These are phyloP conservation scores for Trogon melanurus DNA, from an alignment of 2,113 vertebrate genomes.

Conservation along the genomic window DNA sequence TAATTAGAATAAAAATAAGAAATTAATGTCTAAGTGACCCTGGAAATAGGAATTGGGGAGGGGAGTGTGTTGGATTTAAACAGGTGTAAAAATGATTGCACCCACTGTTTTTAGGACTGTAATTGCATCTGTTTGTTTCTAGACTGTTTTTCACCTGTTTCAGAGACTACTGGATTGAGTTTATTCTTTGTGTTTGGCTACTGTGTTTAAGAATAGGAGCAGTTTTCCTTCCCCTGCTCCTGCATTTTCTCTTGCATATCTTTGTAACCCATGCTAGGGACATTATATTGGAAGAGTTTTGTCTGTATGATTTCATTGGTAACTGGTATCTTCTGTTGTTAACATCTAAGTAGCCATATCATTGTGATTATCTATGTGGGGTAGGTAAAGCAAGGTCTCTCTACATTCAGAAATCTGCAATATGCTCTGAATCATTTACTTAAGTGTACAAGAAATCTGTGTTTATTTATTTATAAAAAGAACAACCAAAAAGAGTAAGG, in stretches of 20 bases:
- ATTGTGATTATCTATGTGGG: background rate
- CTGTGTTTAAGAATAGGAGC: background rate
- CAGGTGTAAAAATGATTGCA: background rate
- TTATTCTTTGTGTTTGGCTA: background rate
- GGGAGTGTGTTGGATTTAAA: accelerated
- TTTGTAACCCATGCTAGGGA: background rate
- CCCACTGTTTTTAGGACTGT: background rate
- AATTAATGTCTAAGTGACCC: background rate
- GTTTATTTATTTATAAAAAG: background rate
- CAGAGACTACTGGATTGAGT: background rate
- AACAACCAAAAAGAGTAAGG: background rate
- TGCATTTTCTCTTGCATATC: background rate
- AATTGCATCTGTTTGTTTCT: background rate
- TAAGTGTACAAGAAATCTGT: background rate
- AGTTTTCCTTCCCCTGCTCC: background rate
- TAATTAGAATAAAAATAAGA: background rate
- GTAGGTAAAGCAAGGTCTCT: background rate
- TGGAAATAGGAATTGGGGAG: background rate
- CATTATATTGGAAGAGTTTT: background rate
- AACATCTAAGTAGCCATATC: background rate
- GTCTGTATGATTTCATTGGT: background rate
- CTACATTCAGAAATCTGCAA: background rate
- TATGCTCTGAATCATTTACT: background rate
- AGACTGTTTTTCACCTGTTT: background rate
- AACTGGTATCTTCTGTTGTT: background rate